Evolutionary conservation across 2,113 vertebrate genomes (phyloP).

Genomic region (Artemisiospiza belli): DNA sequence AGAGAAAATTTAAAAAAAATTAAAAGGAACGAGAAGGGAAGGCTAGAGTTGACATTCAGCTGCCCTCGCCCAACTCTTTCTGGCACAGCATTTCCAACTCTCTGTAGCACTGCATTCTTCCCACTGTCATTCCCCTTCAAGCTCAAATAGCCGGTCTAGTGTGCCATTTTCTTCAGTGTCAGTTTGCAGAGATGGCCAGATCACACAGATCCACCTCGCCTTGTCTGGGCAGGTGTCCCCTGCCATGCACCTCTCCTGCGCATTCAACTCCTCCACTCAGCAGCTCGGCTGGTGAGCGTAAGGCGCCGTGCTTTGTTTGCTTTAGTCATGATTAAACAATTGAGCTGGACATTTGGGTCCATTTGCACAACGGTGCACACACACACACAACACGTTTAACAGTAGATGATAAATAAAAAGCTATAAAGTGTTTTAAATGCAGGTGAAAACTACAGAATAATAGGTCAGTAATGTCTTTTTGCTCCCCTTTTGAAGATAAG

Average conservation of each 20-base stretch:
- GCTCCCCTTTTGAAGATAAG: conserved; percentile 8
- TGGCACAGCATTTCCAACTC: not conserved
- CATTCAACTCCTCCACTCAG: not conserved
- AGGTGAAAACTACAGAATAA: conserved; percentile 48
- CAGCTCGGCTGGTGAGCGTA: not conserved
- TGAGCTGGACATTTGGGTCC: not conserved
- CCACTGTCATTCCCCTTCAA: not conserved
- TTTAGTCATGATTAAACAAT: not conserved
- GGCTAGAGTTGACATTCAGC: not conserved
- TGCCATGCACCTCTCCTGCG: not conserved
- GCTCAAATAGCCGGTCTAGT: not conserved
- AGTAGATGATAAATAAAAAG: not conserved
- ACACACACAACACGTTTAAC: not conserved
- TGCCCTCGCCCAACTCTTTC: not conserved
- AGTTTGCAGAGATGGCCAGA: not conserved
- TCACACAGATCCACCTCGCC: not conserved
- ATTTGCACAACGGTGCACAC: fast-evolving
- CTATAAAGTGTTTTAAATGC: conserved; percentile 10
- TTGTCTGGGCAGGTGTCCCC: not conserved
- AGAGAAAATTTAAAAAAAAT: not conserved
- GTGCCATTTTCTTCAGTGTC: not conserved
- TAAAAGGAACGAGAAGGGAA: not conserved
- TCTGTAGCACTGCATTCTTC: not conserved
- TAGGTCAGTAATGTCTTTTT: conserved; percentile 31
- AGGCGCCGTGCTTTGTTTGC: not conserved